Evolutionary conservation across 2,113 vertebrate genomes (phyloP), one percentile per base, ranked within the genome.

Genomic region (Thunnus thynnus): DNA sequence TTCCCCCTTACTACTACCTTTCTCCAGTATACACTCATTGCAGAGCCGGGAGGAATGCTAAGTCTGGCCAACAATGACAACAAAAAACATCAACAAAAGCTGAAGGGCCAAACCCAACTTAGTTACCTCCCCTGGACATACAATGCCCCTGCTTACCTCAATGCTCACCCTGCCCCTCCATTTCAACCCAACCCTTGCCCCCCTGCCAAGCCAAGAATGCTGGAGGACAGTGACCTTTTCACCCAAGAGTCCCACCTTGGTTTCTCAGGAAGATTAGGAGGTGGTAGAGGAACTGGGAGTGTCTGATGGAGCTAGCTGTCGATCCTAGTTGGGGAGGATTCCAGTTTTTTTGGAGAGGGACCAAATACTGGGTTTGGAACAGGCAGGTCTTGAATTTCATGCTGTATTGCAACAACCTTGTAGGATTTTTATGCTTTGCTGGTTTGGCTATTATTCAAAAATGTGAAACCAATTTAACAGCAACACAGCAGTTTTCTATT

Each of bases 221-320:
- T 75, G 56, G 51, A 81, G 86, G 88, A 91, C 76, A 86, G 80
- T 74, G 89, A 91, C 91, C 87, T 90, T 89, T 88, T 92, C 86
- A 90, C 85, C 86, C 81, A 75, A 7, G 48, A 62, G 78, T 88
- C 85, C 80, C 85, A 91, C 85, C 93, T 92, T 82, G 77, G 86
- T 88, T 94, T 94, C 93, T 93, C 93, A 92, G 91, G 94, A 86
- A 93, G 94, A 94, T 94, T 94, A 94, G 72, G 72, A 87, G 70
- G 69, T 66, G 74, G 79, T 60, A 57, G 82, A 90, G 88, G 85
- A 91, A 86, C 82, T 84, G 91, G 90, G 90, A 89, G 91, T 88
- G 88, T 88, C 80, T 25, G 13, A 0, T 10, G 68, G 41, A 83
- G 78, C 54, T 63, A 50, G 50, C 72, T 72, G 68, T 71, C 70